Percentiles rank a stretch among this genome's conserved stretches.
Conservation (phyloP, 2,888 invertebrate species). For the Drosophila acutilabella region DNA sequence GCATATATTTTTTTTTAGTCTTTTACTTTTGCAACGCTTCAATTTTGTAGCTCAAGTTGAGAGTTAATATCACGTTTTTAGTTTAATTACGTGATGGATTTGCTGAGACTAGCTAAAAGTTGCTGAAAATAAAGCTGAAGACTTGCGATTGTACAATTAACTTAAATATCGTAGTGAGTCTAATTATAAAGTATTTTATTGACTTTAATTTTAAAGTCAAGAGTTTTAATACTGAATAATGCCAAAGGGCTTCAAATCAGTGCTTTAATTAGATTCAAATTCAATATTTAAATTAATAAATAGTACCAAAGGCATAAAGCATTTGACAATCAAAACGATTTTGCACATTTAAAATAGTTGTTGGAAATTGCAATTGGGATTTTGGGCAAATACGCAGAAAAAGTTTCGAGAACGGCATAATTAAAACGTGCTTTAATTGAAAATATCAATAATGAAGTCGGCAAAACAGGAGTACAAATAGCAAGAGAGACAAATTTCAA, state of each 20-base stretch:
- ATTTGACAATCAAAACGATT: slow-evolving; percentile 44
- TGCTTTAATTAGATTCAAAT: slow-evolving; percentile 51
- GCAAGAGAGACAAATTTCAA: background rate
- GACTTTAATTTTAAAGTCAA: background rate
- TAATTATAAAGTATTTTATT: slow-evolving; percentile 20
- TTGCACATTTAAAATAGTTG: slow-evolving; percentile 50
- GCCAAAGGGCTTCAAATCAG: slow-evolving; percentile 20
- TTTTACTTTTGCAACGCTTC: slow-evolving; percentile 29
- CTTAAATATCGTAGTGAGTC: slow-evolving; percentile 20
- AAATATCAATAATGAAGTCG: slow-evolving; percentile 31
- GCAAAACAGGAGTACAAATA: background rate
- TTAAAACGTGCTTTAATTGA: slow-evolving; percentile 50
- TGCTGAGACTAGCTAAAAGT: slow-evolving; percentile 40
- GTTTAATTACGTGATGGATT: slow-evolving; percentile 74
- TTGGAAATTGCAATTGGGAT: slow-evolving; percentile 17
- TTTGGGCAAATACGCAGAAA: slow-evolving; percentile 27
- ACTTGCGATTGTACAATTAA: slow-evolving; percentile 11
- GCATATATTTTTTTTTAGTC: slow-evolving; percentile 7
- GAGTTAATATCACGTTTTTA: slow-evolving; percentile 73
- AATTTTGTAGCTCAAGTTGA: slow-evolving; percentile 46
- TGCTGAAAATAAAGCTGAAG: slow-evolving; percentile 18
- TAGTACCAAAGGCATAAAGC: slow-evolving; percentile 20
- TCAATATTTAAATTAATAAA: slow-evolving; percentile 31
- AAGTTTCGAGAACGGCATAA: slow-evolving; percentile 28
- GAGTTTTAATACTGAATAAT: background rate